Evolutionary conservation across 64 coral and sea anemone genomes (phyloP), one percentile per base, ranked within the genome.

Genomic region (Stylophora pistillata): DNA sequence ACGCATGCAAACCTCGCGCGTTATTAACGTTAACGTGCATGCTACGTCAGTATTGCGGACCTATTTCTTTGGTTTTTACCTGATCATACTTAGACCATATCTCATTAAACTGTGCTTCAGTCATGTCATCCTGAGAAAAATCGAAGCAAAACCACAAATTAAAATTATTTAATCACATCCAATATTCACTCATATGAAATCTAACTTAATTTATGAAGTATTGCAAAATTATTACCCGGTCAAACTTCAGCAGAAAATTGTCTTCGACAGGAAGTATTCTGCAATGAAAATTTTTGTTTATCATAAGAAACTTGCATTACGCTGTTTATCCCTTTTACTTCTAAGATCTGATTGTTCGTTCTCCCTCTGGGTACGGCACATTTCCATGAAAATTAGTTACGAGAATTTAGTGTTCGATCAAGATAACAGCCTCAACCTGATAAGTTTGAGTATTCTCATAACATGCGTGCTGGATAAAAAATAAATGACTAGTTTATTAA

Each of bases 81-180:
- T 83, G 60, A 15, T 83, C 80, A 53, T 83, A 83, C 58, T 83
- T 83, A 60, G 18, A 26, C 80, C 80, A 83, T 83, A 83, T 69
- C 20, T 68, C 16, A 23, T 83, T 53, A 23, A 83, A 83, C n/a
- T 83, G 30, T 53, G 5, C 61, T 13, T 68, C 60, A n/a, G 4
- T 54, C 30, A 69, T 53, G 12, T 83, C 30, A 37, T 27, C 10
- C 34, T 21, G 21, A 68, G 20, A 69, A 53, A 69, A 53, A 59
- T 30, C 4, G 9, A 16, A n/a, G 56, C 5, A 29, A 75, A 79
- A 58, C 63, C 9, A 66, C 5, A 66, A 23, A 21, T 66, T 66
- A 23, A 66, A 66, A 18, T 0, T 23, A 25, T 10, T 10, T 10
- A 66, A 3, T 66, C 9, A 64, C 9, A 4, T n/a, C 9, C 2